phyloP scores from a whole-genome alignment of 2,888 invertebrate genomes.

The Tipula lateralis region DNA sequence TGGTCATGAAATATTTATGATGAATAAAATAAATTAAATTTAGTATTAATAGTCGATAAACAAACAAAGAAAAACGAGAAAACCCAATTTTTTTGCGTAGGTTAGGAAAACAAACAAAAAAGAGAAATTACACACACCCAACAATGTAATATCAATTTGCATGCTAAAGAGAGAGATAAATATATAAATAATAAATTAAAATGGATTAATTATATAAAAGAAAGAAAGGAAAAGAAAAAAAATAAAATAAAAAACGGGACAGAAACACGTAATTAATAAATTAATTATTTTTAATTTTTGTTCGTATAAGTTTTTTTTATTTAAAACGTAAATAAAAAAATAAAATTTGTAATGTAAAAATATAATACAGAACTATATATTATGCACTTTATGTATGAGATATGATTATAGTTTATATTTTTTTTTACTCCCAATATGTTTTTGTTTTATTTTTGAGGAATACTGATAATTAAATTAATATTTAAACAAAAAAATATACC shows the following conservation, averaged over 20 bases:
- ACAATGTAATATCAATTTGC: neutral
- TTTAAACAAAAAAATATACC: neutral
- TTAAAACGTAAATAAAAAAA: neutral
- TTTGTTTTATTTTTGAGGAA: neutral
- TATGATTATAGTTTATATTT: neutral
- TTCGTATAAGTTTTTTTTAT: neutral
- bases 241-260: neutral
- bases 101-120: neutral
- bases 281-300: neutral
- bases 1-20: neutral
- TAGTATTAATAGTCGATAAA: slow-evolving; percentile 19
- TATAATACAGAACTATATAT: neutral
- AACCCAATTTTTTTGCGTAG: neutral
- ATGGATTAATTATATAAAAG: neutral
- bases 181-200: neutral
- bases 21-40: neutral
- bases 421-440: neutral
- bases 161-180: neutral
- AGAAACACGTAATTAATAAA: neutral
- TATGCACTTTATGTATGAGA: neutral
- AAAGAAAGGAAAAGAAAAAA: neutral
- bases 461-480: neutral
- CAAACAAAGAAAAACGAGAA: neutral
- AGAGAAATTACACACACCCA: neutral
- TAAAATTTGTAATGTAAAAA: neutral